phyloP scores from a whole-genome alignment of 2,113 vertebrate species.

The Pomatostomus ruficeps region DNA sequence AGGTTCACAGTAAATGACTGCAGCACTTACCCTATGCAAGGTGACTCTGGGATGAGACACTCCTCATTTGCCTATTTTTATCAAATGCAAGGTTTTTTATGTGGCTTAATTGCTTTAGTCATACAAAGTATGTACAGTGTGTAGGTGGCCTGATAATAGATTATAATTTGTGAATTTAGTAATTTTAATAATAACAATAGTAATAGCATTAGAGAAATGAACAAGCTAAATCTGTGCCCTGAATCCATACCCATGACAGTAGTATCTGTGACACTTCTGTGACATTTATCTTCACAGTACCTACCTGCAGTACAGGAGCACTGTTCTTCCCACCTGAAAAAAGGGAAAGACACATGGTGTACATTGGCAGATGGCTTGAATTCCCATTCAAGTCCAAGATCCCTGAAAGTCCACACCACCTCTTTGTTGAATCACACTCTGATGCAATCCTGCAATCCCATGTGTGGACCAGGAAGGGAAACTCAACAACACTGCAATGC shows the following conservation, averaged over 20 bases:
- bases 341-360: fast-evolving
- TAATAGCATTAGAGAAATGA: not conserved
- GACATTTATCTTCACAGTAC: not conserved
- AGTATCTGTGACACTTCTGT: not conserved
- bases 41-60: not conserved
- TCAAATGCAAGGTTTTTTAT: not conserved
- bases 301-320: not conserved
- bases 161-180: not conserved
- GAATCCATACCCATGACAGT: not conserved
- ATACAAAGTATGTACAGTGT: not conserved
- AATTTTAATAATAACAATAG: not conserved
- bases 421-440: not conserved
- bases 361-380: not conserved
- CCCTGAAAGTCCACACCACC: not conserved
- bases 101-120: not conserved
- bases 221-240: not conserved
- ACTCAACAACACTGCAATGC: not conserved
- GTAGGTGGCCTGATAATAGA: not conserved
- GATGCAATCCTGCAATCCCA: not conserved
- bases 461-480: not conserved
- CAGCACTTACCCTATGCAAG: not conserved
- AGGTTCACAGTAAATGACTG: not conserved
- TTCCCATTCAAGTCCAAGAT: not conserved
- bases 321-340: not conserved
- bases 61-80: not conserved